Percentiles rank a stretch among this genome's conserved stretches.
Conservation (phyloP, 2,888 invertebrate genomes). For the Branchellion lobata region DNA sequence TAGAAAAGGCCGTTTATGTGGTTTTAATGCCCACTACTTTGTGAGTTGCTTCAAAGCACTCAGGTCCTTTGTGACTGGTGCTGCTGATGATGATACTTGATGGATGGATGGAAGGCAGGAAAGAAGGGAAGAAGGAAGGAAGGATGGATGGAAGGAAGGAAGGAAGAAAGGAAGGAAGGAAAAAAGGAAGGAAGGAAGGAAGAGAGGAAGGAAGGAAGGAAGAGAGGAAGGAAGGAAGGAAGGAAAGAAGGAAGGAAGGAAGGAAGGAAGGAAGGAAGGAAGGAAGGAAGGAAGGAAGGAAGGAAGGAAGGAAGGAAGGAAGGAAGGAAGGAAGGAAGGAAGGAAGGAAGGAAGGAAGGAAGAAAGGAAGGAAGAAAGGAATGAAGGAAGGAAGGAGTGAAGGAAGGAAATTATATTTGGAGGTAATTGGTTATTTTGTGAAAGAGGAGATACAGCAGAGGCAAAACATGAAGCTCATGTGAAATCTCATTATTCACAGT, state of each 20-base stretch:
- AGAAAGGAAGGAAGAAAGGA: slow-evolving; percentile 27
- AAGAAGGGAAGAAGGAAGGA: background rate
- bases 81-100: background rate
- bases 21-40: background rate
- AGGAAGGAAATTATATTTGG: background rate
- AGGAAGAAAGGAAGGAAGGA: background rate
- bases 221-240: background rate
- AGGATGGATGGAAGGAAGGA: background rate
- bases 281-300: slow-evolving; percentile 1
- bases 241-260: background rate
- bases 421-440: too few relatives aligned
- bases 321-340: background rate
- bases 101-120: background rate
- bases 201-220: background rate
- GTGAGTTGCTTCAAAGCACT: background rate
- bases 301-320: background rate
- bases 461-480: too few relatives aligned
- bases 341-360: background rate
- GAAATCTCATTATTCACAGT: too few relatives aligned
- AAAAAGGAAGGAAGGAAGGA: background rate
- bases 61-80: background rate
- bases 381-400: slow-evolving; percentile 13
- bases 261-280: background rate
- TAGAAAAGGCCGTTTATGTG: background rate
- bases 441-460: background rate